Evolutionary conservation across 2,888 invertebrate genomes (phyloP), one percentile per base, ranked within the genome.

Genomic region (Frankliniella fusca): DNA sequence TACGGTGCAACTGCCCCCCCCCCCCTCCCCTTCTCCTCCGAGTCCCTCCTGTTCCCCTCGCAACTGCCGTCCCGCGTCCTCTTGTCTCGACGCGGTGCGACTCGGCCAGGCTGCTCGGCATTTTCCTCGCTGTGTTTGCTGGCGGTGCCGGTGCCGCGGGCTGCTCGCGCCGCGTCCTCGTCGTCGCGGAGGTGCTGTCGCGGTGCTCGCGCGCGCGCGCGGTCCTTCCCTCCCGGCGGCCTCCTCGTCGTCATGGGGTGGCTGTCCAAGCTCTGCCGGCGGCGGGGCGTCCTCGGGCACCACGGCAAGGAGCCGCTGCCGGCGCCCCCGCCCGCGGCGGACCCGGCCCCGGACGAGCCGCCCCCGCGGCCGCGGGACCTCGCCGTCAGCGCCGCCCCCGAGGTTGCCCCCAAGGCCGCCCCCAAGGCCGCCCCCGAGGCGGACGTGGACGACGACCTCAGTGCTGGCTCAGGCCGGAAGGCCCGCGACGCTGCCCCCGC

Each of bases 211-310:
- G n/a, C n/a, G n/a, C n/a, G n/a, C n/a, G n/a, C n/a, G n/a, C n/a
- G n/a, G n/a, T n/a, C n/a, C n/a, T n/a, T n/a, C n/a, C n/a, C n/a
- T n/a, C n/a, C 38, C 54, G 54, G 2, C 54, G 54, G 38, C 38
- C 12, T 61, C 15, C 61, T 18, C 61, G 18, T 20, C 54, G 70
- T 27, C 27, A 76, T 76, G 70, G 70, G 70, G 70, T 76, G 70
- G 70, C 27, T 76, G 70, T 76, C 70, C 70, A 76, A 76, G 70
- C 70, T 76, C 23, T 76, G 70, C 70, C 8, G n/a, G 70, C 70
- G 70, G 9, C 70, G 70, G 27, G 11, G 70, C 27, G 70, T 23
- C 70, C 23, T n/a, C 61, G 61, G 61, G 61, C 20, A 7, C 61
- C 20, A 27, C 70, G 27, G 61, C 70, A 76, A 54, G 70, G n/a